These are phyloP conservation scores for Ecliptopera silaceata DNA, from an alignment of 2,888 invertebrate genomes.

Conservation along the genomic window DNA sequence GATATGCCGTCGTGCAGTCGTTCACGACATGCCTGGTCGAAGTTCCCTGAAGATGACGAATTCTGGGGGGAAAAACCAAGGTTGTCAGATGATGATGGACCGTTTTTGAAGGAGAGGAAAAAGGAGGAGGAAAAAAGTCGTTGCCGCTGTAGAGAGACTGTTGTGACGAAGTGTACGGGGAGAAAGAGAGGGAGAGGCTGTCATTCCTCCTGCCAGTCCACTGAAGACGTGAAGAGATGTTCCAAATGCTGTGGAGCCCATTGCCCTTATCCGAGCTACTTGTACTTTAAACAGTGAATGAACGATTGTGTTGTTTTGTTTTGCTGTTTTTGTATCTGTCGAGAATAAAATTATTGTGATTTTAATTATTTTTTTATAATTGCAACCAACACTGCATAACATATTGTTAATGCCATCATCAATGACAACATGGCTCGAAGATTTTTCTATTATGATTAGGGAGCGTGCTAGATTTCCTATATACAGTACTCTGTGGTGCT, in stretches of 20 bases:
- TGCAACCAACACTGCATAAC: too few species aligned
- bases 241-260: constrained; percentile 47
- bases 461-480: too few species aligned
- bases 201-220: constrained; percentile 2
- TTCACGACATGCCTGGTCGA: constrained; percentile 6
- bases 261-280: constrained; percentile 54
- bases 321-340: constrained; percentile 5
- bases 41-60: constrained; percentile 3
- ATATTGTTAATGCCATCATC: too few species aligned
- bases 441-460: too few species aligned
- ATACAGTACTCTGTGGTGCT: too few species aligned
- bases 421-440: too few species aligned
- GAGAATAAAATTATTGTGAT: not conserved
- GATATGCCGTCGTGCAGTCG: constrained; percentile 11
- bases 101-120: constrained; percentile 5
- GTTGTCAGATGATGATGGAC: constrained; percentile 14
- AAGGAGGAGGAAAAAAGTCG: constrained; percentile 8
- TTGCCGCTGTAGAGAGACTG: constrained; percentile 21
- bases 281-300: constrained; percentile 47
- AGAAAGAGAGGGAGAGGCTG: constrained; percentile 13
- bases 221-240: constrained; percentile 37
- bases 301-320: constrained; percentile 11
- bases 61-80: constrained; percentile 14
- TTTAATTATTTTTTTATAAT: not conserved
- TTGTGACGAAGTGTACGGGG: constrained; percentile 17